Evolutionary conservation across 1,140 invertebrate species (phyloP).

Genomic region (Pectinophora gossypiella): DNA sequence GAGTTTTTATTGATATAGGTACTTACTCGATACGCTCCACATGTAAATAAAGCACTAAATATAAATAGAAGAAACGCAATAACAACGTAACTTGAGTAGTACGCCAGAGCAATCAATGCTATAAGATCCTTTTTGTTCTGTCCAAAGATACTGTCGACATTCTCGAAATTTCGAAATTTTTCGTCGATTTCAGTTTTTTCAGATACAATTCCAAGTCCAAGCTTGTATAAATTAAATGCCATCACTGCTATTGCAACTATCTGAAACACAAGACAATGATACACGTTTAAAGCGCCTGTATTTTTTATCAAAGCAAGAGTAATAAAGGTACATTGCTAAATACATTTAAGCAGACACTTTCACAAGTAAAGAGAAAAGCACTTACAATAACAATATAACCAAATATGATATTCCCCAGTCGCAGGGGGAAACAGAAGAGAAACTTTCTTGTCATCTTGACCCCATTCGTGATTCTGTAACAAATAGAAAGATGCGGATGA

Average conservation of each 20-base stretch:
- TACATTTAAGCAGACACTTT: neutral
- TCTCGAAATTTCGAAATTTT: slow-evolving; percentile 52
- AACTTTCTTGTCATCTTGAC: slow-evolving; percentile 66
- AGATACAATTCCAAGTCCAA: slow-evolving; percentile 33
- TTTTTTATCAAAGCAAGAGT: slow-evolving; percentile 13
- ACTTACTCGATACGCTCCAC: slow-evolving; percentile 55
- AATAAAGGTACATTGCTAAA: neutral
- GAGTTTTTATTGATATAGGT: too few species aligned
- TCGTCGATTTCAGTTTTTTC: slow-evolving; percentile 33
- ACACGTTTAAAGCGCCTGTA: slow-evolving; percentile 14
- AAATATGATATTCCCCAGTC: slow-evolving; percentile 62
- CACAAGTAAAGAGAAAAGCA: slow-evolving; percentile 15
- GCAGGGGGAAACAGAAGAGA: slow-evolving; percentile 60
- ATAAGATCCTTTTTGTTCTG: slow-evolving; percentile 24
- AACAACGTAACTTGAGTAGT: slow-evolving; percentile 46
- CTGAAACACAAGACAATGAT: slow-evolving; percentile 30
- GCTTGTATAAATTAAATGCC: slow-evolving; percentile 43
- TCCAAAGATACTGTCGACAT: slow-evolving; percentile 55
- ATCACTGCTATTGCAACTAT: slow-evolving; percentile 49
- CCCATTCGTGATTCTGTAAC: slow-evolving; percentile 40
- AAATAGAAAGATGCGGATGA: too few species aligned
- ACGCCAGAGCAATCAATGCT: slow-evolving; percentile 35
- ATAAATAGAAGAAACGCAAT: slow-evolving; percentile 47
- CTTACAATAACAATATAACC: slow-evolving; percentile 67
- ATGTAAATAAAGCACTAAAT: slow-evolving; percentile 42